Evolutionary conservation across 1,140 invertebrate genomes (phyloP).

Genomic region (Drosophila rufa): DNA sequence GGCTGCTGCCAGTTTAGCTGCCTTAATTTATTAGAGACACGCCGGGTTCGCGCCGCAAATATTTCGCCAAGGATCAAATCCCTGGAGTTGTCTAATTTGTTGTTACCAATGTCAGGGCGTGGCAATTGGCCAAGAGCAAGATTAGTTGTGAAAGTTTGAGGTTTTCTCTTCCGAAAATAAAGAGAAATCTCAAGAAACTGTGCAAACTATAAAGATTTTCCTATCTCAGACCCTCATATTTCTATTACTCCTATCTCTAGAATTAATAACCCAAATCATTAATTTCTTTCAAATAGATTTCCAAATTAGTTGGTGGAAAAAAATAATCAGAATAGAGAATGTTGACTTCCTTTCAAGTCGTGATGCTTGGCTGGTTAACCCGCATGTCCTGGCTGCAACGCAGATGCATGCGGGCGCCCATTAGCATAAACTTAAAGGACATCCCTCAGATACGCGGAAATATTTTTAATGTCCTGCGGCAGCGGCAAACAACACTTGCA

Average conservation of each 20-base stretch:
- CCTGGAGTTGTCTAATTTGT: constrained; percentile 67
- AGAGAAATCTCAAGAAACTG: not conserved
- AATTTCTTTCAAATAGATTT: constrained; percentile 1
- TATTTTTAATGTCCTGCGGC: constrained; percentile 48
- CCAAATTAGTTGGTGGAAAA: not conserved
- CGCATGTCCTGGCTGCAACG: constrained; percentile 40
- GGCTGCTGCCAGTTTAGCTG: constrained; percentile 57
- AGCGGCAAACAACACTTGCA: constrained; percentile 27
- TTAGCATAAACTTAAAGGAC: constrained; percentile 56
- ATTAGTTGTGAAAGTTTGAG: not conserved
- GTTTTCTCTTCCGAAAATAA: too few species aligned
- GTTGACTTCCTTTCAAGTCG: constrained; percentile 15
- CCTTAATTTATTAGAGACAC: constrained; percentile 71
- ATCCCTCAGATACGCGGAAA: constrained; percentile 23
- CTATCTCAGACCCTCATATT: not conserved
- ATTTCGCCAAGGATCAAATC: constrained; percentile 72
- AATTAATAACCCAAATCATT: not conserved
- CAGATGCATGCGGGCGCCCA: constrained; percentile 52
- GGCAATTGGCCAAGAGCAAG: constrained; percentile 4
- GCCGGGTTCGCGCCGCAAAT: constrained; percentile 60
- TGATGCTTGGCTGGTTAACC: constrained; percentile 9
- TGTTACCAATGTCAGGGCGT: constrained; percentile 45
- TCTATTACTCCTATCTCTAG: not conserved
- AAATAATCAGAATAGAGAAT: not conserved
- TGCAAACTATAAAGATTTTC: not conserved